Base-by-base conservation (phyloP, 2,888 invertebrate genomes). In the Melanostoma mellinum region DNA sequence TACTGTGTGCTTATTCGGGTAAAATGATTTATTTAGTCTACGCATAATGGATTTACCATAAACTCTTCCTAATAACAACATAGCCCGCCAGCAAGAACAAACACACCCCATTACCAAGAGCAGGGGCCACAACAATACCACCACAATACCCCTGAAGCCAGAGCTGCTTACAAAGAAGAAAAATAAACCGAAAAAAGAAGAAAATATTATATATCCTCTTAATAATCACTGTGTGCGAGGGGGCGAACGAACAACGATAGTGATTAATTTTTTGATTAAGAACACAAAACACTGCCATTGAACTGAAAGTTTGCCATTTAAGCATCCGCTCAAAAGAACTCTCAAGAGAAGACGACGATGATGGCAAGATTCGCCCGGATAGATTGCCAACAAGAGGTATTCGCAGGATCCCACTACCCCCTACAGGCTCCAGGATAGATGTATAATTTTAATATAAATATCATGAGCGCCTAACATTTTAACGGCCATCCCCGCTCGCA, bases 391-490 rank as follows among this genome's bases (percentile, higher is more conserved):
- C 56, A 67, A n/a, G 38, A 35, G 69, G 52, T 63, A 69, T 75
- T 35, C 46, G 20, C 52, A 55, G 6, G 61, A 52, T 36, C 55
- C 38, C 36, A 9, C n/a, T n/a, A n/a, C 30, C 46, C 4, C 50
- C 36, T 48, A 61, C 30, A 20, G 36, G 40, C 58, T 3, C 32
- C 33, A 38, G 61, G 32, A 33, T 53, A 53, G 73, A 73, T 82
- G 68, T 73, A 77, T 73, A 82, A 82, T 82, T 82, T 82, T 82
- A 82, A 82, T 82, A 82, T 82, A 82, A 82, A 82, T 77, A 73
- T 82, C 82, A 82, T 77, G 73, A 82, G 73, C 77, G 82, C 63
- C 82, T 77, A 77, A 77, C 77, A 82, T 77, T 82, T 82, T 82
- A 77, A 82, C 73, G 73, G 73, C 67, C 60, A 61, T 67, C 44